These are phyloP conservation scores for Noctua comes DNA, from an alignment of 2,888 invertebrate genomes.

Conservation along the genomic window DNA sequence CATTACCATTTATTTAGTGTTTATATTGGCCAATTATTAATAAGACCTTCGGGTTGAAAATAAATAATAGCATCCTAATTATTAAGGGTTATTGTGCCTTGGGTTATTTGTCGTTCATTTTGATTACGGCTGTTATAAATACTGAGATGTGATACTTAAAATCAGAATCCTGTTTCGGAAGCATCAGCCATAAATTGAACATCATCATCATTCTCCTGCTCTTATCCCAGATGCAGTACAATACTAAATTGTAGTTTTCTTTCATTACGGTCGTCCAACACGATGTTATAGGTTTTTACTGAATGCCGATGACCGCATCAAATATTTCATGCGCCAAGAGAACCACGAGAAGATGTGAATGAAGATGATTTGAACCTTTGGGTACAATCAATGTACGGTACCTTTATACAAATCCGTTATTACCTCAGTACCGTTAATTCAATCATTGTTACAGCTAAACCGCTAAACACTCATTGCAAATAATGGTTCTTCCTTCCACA, in stretches of 20 bases:
- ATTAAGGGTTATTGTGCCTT: conserved; percentile 16
- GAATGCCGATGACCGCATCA: not conserved
- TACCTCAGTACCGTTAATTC: conserved; percentile 4
- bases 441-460: not conserved
- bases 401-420: not conserved
- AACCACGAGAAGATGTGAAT: not conserved
- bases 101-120: conserved; percentile 12
- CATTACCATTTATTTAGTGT: conserved; percentile 45
- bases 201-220: not conserved
- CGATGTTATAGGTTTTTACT: not conserved
- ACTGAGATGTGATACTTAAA: not conserved
- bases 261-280: not conserved
- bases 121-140: not conserved
- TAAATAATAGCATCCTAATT: conserved; percentile 25
- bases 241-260: not conserved
- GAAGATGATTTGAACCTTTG: not conserved
- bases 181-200: not conserved
- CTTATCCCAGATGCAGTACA: not conserved
- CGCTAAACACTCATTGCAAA: not conserved
- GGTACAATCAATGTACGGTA: conserved; percentile 1
- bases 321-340: not conserved
- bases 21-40: conserved; percentile 53
- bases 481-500: not conserved
- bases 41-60: conserved; percentile 57
- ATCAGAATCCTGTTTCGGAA: not conserved